Evolutionary conservation across 2,113 vertebrate genomes (phyloP).

Genomic region (Meriones unguiculatus): DNA sequence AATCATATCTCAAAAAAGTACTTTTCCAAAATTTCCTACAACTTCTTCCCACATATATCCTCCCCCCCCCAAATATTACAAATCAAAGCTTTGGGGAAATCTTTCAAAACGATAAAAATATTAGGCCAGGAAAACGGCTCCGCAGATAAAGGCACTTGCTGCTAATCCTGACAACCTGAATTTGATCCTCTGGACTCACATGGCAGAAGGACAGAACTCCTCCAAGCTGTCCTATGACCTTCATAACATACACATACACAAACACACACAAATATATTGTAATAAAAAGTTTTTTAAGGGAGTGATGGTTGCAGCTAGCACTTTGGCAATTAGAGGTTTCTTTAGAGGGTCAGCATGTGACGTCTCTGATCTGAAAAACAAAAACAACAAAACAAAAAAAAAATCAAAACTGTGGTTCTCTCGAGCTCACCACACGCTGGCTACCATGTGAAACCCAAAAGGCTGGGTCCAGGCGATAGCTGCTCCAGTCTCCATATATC

Average conservation of each 20-base stretch:
- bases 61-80: background rate
- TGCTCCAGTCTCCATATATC: slow-evolving; percentile 39
- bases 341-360: background rate
- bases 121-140: background rate
- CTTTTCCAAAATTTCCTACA: background rate
- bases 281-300: background rate
- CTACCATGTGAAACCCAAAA: background rate
- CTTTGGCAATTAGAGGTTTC: background rate
- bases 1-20: background rate
- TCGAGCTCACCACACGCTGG: background rate
- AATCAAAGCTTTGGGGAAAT: background rate
- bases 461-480: background rate
- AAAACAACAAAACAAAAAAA: no score
- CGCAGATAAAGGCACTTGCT: background rate
- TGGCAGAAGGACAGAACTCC: background rate
- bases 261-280: background rate
- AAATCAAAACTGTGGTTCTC: background rate
- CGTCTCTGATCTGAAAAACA: background rate
- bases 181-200: no score
- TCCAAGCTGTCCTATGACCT: background rate
- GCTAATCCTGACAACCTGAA: background rate
- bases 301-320: background rate
- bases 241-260: background rate
- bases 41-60: no score
- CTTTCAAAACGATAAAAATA: slow-evolving; percentile 34